Evolutionary conservation across 2,888 invertebrate genomes (phyloP).

Genomic region (Teinopalpus imperialis): DNA sequence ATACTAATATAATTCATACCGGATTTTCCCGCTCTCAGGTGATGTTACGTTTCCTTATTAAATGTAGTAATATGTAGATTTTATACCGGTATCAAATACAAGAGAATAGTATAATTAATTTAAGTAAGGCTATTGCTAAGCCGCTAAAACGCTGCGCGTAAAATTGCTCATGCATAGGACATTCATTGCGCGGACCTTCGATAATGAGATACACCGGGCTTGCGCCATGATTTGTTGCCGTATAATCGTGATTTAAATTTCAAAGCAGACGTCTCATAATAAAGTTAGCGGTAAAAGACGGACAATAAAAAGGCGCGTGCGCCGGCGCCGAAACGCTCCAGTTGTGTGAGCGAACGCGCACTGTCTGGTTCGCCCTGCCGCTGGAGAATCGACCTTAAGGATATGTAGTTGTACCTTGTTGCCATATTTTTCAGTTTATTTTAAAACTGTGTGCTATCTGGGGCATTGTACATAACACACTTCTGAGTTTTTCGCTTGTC

Average conservation of each 20-base stretch:
- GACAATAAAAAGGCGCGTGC: slow-evolving; percentile 56
- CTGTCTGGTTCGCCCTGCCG: slow-evolving; percentile 40
- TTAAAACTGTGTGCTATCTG: slow-evolving; percentile 16
- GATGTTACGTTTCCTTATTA: slow-evolving; percentile 2
- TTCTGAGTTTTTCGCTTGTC: slow-evolving; percentile 15
- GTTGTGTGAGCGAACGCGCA: slow-evolving; percentile 37
- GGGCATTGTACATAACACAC: slow-evolving; percentile 16
- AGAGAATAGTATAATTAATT: slow-evolving; percentile 16
- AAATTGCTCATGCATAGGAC: slow-evolving; percentile 21
- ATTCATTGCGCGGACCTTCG: slow-evolving; percentile 22
- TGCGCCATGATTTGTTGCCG: slow-evolving; percentile 39
- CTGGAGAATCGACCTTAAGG: slow-evolving; percentile 24
- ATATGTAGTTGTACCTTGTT: slow-evolving; percentile 4
- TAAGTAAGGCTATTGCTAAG: slow-evolving; percentile 8
- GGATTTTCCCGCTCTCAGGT: not conserved
- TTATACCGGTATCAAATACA: slow-evolving; percentile 1
- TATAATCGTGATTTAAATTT: slow-evolving; percentile 60
- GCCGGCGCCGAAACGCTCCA: slow-evolving; percentile 76
- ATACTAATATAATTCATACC: slow-evolving; percentile 5
- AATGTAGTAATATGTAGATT: slow-evolving; percentile 4
- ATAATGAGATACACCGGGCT: slow-evolving; percentile 23
- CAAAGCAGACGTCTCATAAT: slow-evolving; percentile 49
- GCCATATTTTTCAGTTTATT: slow-evolving; percentile 17
- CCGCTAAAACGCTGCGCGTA: slow-evolving; percentile 8
- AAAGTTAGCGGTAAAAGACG: slow-evolving; percentile 46